A percentile compares a stretch with the other conserved stretches of the same genome.
Evolutionary conservation across 2,113 vertebrate genomes (phyloP).

Genomic region (Antennarius striatus): DNA sequence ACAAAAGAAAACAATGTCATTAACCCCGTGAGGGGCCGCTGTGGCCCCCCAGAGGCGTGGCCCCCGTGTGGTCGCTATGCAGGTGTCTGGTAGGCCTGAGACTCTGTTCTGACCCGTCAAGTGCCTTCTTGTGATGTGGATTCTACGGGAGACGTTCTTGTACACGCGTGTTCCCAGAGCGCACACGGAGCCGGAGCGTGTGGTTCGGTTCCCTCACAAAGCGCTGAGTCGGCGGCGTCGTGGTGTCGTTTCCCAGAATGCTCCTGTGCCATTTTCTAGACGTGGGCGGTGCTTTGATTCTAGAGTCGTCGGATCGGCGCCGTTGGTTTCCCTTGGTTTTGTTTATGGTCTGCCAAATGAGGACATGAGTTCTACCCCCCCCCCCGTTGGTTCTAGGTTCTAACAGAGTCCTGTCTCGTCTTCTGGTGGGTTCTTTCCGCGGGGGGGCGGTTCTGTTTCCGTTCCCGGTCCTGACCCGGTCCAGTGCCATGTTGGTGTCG

Average conservation of each 20-base stretch:
- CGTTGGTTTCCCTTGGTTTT: constrained; percentile 36
- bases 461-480: neutral
- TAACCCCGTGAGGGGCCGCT: too few species aligned
- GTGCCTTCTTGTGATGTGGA: constrained; percentile 98
- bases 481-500: constrained; percentile 61
- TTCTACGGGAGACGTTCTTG: constrained; percentile 92
- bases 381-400: too few species aligned
- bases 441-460: too few species aligned
- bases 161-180: constrained; percentile 91
- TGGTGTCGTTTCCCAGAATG: constrained; percentile 54
- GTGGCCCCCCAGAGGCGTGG: too few species aligned
- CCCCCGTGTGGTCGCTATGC: constrained; percentile 81
- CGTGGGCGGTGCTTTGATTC: constrained; percentile 60
- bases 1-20: too few species aligned
- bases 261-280: constrained; percentile 76
- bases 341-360: constrained; percentile 68
- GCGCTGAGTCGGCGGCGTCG: constrained; percentile 74
- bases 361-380: constrained; percentile 7
- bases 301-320: constrained; percentile 66
- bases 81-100: constrained; percentile 87
- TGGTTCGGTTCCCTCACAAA: constrained; percentile 51
- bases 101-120: constrained; percentile 85
- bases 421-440: too few species aligned
- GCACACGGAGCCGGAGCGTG: constrained; percentile 80
- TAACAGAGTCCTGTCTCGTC: too few species aligned